Conservation (phyloP, 2,888 invertebrate species). For the Carabus problematicus region DNA sequence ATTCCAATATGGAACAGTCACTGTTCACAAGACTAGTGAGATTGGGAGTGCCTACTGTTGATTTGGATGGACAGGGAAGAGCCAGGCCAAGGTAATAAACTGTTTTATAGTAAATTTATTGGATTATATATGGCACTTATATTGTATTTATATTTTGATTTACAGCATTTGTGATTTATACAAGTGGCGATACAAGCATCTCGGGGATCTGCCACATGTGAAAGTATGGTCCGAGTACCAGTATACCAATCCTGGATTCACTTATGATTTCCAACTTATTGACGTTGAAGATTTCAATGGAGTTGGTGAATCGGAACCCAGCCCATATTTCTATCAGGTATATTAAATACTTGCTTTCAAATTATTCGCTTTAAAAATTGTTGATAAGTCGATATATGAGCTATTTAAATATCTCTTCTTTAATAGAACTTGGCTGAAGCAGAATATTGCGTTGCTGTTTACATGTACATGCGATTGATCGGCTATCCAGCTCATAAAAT, state of each 20-base stretch:
- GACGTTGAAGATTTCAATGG: slow-evolving; percentile 98
- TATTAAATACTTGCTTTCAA: slow-evolving; percentile 5
- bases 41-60: slow-evolving; percentile 95
- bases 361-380: neutral
- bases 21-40: slow-evolving; percentile 95
- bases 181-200: slow-evolving; percentile 94
- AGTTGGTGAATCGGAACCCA: slow-evolving; percentile 96
- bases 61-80: slow-evolving; percentile 97
- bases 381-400: slow-evolving; percentile 11
- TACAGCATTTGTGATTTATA: slow-evolving; percentile 88
- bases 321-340: slow-evolving; percentile 98
- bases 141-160: slow-evolving; percentile 23
- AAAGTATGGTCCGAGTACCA: slow-evolving; percentile 83
- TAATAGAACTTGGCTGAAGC: slow-evolving; percentile 83
- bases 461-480: slow-evolving; percentile 97
- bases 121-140: slow-evolving; percentile 7
- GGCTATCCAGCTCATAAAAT: slow-evolving; percentile 98
- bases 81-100: slow-evolving; percentile 76
- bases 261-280: slow-evolving; percentile 92
- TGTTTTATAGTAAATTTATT: too few species aligned
- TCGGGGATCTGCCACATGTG: slow-evolving; percentile 95
- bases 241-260: slow-evolving; percentile 90
- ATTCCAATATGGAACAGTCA: slow-evolving; percentile 99
- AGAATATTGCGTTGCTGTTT: slow-evolving; percentile 95
- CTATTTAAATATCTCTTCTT: slow-evolving; percentile 42